A percentile compares a stretch with the other conserved stretches of the same genome.
Conservation (phyloP, 2,888 invertebrate genomes). For the Cantharis rufa region DNA sequence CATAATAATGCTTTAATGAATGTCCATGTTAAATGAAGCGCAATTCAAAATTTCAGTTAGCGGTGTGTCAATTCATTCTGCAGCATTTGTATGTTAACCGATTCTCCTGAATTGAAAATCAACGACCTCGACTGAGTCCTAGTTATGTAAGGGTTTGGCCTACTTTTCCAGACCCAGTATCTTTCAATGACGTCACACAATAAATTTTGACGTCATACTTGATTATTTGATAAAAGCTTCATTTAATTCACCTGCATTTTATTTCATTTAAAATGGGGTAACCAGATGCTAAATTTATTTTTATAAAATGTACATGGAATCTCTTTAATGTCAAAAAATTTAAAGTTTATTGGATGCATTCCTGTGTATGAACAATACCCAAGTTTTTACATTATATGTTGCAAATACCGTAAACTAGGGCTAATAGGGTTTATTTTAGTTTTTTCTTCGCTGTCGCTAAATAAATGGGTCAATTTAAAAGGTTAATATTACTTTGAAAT, state of each 20-base stretch:
- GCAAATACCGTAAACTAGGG: no score
- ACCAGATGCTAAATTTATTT: not conserved
- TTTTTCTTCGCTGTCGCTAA: no score
- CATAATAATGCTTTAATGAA: not conserved
- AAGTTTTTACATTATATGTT: no score
- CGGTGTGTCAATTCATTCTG: not conserved
- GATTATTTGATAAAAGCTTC: slow-evolving; percentile 3
- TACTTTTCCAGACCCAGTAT: slow-evolving; percentile 27
- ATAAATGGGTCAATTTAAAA: no score
- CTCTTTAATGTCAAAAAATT: not conserved
- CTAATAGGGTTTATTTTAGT: no score
- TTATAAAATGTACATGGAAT: not conserved
- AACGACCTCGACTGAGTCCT: slow-evolving; percentile 44
- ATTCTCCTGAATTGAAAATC: slow-evolving; percentile 27
- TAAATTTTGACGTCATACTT: slow-evolving; percentile 34
- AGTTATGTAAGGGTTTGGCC: slow-evolving; percentile 38
- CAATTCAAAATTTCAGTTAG: not conserved
- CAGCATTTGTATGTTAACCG: not conserved
- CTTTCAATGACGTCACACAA: slow-evolving; percentile 33
- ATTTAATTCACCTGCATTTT: not conserved
- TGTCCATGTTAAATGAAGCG: not conserved
- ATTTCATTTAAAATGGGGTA: not conserved
- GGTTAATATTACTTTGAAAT: no score
- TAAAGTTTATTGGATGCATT: not conserved
- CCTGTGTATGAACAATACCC: no score